Conservation (phyloP, 2,797 vertebrate species). For the Malacoctenus gilli region DNA sequence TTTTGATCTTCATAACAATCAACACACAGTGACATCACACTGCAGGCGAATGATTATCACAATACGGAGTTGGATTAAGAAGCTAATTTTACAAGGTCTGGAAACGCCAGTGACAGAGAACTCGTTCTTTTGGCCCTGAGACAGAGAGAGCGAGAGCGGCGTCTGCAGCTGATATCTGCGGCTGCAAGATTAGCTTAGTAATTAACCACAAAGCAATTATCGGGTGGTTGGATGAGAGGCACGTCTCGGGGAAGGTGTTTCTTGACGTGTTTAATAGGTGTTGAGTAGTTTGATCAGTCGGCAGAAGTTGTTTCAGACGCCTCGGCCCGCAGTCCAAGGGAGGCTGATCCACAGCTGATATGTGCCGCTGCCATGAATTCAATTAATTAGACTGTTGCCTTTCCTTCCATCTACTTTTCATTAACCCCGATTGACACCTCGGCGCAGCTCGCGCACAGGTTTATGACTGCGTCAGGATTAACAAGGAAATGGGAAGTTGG, state of each 20-base stretch:
- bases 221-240: conserved; percentile 75
- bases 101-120: conserved; percentile 48
- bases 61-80: conserved; percentile 67
- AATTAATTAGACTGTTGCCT: conserved; percentile 81
- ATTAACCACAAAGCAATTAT: conserved; percentile 87
- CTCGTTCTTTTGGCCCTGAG: conserved; percentile 62
- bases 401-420: conserved; percentile 81
- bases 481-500: conserved; percentile 75
- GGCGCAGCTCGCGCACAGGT: conserved; percentile 53
- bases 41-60: conserved; percentile 62
- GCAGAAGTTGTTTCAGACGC: conserved; percentile 72
- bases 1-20: conserved; percentile 58
- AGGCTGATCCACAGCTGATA: conserved; percentile 74
- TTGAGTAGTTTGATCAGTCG: conserved; percentile 82
- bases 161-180: conserved; percentile 73
- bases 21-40: conserved; percentile 60
- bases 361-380: conserved; percentile 69
- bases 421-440: conserved; percentile 82
- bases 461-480: conserved; percentile 73
- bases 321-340: conserved; percentile 60
- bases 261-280: conserved; percentile 82
- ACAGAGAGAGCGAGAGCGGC: conserved; percentile 55
- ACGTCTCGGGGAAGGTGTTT: conserved; percentile 78
- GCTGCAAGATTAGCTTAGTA: conserved; percentile 80
- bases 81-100: conserved; percentile 70